A percentile compares a stretch with the other conserved stretches of the same genome.
Evolutionary conservation across 53 echinoderm and acorn worm genomes (phyloP).

Genomic region (Paelopatides confundens): DNA sequence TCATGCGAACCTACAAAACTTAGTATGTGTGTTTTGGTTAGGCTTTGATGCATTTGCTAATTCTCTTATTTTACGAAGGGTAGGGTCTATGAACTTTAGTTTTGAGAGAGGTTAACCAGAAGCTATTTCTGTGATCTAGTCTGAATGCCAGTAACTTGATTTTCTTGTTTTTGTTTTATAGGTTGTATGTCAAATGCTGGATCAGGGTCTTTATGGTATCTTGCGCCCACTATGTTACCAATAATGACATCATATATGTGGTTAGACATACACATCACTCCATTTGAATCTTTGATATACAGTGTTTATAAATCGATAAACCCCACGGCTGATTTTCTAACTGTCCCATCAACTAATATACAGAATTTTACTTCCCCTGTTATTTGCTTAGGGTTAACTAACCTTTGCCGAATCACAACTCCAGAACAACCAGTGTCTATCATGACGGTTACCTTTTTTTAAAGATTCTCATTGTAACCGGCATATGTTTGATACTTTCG

Average conservation of each 20-base stretch:
- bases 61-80: background rate
- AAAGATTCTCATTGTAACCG: constrained; percentile 25
- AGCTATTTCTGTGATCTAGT: background rate
- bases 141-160: background rate
- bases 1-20: background rate
- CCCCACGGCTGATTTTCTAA: too few species aligned
- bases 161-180: background rate
- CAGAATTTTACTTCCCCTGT: too few species aligned
- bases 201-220: too few species aligned
- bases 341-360: too few species aligned
- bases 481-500: constrained; percentile 39
- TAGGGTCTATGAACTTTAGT: background rate
- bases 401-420: constrained; percentile 40
- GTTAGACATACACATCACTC: constrained; percentile 35
- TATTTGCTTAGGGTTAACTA: too few species aligned
- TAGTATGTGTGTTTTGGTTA: too few species aligned
- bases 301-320: constrained; percentile 23
- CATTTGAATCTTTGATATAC: constrained; percentile 19
- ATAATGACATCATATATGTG: constrained; percentile 46
- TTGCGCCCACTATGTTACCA: background rate
- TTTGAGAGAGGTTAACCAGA: background rate
- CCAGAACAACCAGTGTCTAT: constrained; percentile 59
- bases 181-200: too few species aligned
- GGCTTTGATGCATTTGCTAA: background rate
- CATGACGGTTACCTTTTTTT: background rate